phyloP scores from a whole-genome alignment of 2,113 vertebrate species.

The Gorilla gorilla region DNA sequence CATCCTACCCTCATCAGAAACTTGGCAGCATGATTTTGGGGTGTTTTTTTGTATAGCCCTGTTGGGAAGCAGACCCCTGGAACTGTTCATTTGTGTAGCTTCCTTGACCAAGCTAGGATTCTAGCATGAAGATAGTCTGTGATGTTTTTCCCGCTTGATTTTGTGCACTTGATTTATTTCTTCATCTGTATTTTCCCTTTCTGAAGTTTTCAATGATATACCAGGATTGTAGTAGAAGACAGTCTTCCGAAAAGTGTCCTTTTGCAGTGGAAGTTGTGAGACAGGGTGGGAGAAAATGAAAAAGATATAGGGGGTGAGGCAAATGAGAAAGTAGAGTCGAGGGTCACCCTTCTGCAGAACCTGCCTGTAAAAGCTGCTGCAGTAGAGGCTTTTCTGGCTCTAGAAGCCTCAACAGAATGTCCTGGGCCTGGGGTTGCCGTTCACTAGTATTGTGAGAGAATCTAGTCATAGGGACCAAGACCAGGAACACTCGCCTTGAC shows the following conservation, averaged over 20 bases:
- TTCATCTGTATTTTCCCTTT: not conserved
- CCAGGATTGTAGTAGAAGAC: not conserved
- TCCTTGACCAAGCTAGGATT: not conserved
- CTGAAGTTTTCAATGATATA: not conserved
- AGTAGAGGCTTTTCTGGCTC: not conserved
- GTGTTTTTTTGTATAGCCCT: not conserved
- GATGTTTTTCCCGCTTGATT: not conserved
- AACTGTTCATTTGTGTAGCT: not conserved
- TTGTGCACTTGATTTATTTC: not conserved
- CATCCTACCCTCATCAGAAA: not conserved
- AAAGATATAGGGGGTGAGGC: not conserved
- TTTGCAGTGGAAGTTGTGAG: not conserved
- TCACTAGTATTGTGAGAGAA: not conserved
- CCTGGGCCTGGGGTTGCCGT: not conserved
- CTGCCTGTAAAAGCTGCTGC: not conserved
- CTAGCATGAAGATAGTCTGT: not conserved
- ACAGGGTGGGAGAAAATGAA: not conserved
- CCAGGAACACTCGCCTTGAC: not conserved
- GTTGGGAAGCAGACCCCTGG: not conserved
- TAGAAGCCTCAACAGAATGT: not conserved
- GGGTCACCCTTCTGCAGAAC: not conserved
- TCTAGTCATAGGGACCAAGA: not conserved
- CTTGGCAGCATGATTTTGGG: not conserved
- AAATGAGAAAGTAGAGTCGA: too few relatives aligned
- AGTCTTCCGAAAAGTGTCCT: not conserved